Evolutionary conservation across 2,113 vertebrate genomes (phyloP), one percentile per base, ranked within the genome.

Genomic region (Progne subis): DNA sequence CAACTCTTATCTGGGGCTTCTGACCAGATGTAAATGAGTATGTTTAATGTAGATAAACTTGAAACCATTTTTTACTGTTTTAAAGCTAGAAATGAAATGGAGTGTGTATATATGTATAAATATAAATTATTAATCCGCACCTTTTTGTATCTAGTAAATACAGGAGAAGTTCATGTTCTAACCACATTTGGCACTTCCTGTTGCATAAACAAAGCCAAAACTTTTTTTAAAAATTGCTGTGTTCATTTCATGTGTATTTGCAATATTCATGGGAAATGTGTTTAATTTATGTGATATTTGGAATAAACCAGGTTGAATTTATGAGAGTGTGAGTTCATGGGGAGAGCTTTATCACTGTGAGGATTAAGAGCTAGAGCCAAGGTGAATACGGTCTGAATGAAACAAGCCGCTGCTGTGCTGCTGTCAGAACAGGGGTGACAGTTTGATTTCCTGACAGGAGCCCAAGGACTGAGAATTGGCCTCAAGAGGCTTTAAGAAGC

Each of bases 271-370:
- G 95, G 96, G 70, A 97, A 97, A 92, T 96, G 88, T 95, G 96
- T 92, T 87, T 97, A 97, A 97, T 95, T 97, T 97, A 95, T 96
- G 96, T 97, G 96, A 96, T 95, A 96, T 96, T 97, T 97, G 95
- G 91, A 97, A 92, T 97, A 97, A 97, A 97, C 96, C 90, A 87
- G 83, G 86, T 94, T 86, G 96, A 97, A 95, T 95, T 95, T 95
- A 97, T 59, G 71, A 71, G 39, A 86, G 64, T 18, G 72, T 57
- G 86, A 78, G 69, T 92, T 93, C 19, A 25, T 77, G 86, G 76
- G 60, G 28, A 60, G 55, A 44, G 26, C 29, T 77, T 86, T 49
- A 50, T 86, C 2, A 0, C 23, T 41, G 1, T 14, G 39, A 78
- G 60, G 31, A 28, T 37, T 32, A 15, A 37, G 63, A 76, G 18